phyloP scores from a whole-genome alignment of 2,113 vertebrate genomes.

The Heptranchias perlo region DNA sequence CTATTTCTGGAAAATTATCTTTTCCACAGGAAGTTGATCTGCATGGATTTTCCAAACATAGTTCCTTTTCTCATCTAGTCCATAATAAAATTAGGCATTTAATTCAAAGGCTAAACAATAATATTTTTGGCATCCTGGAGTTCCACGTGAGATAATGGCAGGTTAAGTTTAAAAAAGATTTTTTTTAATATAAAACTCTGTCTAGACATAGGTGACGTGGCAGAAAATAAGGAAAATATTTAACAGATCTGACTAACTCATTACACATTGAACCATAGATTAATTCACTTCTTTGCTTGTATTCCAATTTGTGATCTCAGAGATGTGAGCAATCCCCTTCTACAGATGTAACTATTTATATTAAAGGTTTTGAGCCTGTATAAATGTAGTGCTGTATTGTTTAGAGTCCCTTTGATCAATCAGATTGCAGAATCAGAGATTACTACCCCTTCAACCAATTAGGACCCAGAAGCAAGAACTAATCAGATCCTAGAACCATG shows the following conservation, averaged over 20 bases:
- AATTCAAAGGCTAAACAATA: slow-evolving; percentile 3
- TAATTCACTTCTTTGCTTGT: not conserved
- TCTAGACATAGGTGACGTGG: slow-evolving; percentile 36
- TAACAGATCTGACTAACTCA: slow-evolving; percentile 33
- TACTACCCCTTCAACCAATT: not conserved
- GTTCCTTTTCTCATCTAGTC: not conserved
- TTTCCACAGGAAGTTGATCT: too few species aligned
- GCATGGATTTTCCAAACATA: not conserved
- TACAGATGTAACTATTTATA: slow-evolving; percentile 4
- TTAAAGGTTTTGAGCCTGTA: not conserved
- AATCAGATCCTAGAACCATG: not conserved
- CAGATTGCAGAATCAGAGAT: not conserved
- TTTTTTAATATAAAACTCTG: not conserved
- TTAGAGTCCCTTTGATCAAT: not conserved
- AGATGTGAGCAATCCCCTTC: not conserved
- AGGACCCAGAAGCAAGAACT: not conserved
- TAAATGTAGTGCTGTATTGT: not conserved
- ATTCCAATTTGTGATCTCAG: slow-evolving; percentile 19
- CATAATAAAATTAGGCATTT: slow-evolving; percentile 12
- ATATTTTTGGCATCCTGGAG: not conserved
- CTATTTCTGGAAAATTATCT: slow-evolving; percentile 7
- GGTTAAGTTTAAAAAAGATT: not conserved
- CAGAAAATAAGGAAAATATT: slow-evolving; percentile 34
- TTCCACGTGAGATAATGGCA: not conserved
- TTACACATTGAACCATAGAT: slow-evolving; percentile 8